Percentiles rank a stretch among this genome's conserved stretches.
These are phyloP conservation scores for Ylistrum balloti DNA, from an alignment of 1,140 invertebrate species.

Conservation along the genomic window DNA sequence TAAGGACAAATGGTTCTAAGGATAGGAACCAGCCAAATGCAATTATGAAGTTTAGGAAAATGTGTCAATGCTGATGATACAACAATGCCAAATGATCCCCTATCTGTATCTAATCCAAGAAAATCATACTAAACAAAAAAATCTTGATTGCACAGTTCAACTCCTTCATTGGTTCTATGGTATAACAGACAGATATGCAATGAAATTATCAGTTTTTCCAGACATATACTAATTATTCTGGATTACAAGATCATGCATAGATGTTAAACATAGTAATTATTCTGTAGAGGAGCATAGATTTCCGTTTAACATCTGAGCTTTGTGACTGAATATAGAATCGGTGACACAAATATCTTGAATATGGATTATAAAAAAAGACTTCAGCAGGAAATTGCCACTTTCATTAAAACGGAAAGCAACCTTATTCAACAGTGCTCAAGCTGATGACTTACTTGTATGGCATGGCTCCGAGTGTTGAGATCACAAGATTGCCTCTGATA, in stretches of 20 bases:
- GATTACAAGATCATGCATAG: background rate
- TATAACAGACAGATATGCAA: too few species aligned
- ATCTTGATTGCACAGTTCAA: too few species aligned
- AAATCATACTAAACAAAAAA: too few species aligned
- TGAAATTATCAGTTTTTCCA: too few species aligned
- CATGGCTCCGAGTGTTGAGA: background rate
- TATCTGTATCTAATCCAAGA: too few species aligned
- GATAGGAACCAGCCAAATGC: too few species aligned
- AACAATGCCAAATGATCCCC: too few species aligned
- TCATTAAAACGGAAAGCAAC: conserved; percentile 16
- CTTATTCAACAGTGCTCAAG: background rate
- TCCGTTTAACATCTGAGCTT: background rate
- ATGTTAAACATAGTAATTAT: background rate
- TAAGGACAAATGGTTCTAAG: too few species aligned
- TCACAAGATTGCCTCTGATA: background rate
- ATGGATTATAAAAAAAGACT: conserved; percentile 13
- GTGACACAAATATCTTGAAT: background rate
- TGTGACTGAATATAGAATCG: background rate
- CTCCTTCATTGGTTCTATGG: too few species aligned
- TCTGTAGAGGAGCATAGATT: background rate
- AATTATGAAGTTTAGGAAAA: too few species aligned
- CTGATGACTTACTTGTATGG: background rate
- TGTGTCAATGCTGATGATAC: too few species aligned
- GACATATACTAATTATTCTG: too few species aligned
- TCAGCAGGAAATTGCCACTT: conserved; percentile 13